phyloP scores from a whole-genome alignment of 2,888 invertebrate genomes.

The Drosophila prostipennis region DNA sequence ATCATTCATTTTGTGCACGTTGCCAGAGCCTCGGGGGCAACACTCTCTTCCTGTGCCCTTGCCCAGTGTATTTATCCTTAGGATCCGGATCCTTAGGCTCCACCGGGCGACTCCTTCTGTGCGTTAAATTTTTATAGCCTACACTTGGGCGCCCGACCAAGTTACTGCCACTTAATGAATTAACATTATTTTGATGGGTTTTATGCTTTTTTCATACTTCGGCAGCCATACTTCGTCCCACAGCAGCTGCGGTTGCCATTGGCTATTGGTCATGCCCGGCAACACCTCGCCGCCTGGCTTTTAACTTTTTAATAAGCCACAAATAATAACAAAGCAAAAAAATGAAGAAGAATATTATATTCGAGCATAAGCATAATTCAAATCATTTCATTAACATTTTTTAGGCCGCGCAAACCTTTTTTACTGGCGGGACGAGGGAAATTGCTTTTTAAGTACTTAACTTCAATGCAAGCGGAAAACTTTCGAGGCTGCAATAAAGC shows the following conservation, averaged over 20 bases:
- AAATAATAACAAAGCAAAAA: conserved; percentile 43
- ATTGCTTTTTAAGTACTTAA: conserved; percentile 77
- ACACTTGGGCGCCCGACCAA: conserved; percentile 74
- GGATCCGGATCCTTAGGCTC: conserved; percentile 21
- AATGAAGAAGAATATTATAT: conserved; percentile 28
- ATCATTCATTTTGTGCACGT: conserved; percentile 73
- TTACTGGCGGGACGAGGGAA: conserved; percentile 55
- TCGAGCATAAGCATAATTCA: conserved; percentile 65
- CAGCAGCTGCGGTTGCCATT: conserved; percentile 37
- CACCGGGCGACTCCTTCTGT: conserved; percentile 55
- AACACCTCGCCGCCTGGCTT: conserved; percentile 55
- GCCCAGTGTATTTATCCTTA: conserved; percentile 40
- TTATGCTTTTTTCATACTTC: conserved; percentile 66
- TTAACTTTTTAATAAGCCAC: conserved; percentile 75
- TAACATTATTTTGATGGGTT: conserved; percentile 79
- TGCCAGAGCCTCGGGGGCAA: conserved; percentile 22
- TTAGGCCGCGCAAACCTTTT: conserved; percentile 57
- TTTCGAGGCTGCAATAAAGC: conserved; percentile 53
- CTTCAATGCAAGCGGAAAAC: conserved; percentile 71
- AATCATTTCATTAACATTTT: conserved; percentile 77
- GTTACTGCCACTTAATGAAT: conserved; percentile 80
- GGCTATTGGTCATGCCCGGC: conserved; percentile 38
- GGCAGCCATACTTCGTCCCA: conserved; percentile 13
- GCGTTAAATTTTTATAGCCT: conserved; percentile 77
- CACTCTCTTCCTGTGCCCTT: conserved; percentile 6